Conservation (phyloP, 2,113 vertebrate species). For the Podarcis muralis region DNA sequence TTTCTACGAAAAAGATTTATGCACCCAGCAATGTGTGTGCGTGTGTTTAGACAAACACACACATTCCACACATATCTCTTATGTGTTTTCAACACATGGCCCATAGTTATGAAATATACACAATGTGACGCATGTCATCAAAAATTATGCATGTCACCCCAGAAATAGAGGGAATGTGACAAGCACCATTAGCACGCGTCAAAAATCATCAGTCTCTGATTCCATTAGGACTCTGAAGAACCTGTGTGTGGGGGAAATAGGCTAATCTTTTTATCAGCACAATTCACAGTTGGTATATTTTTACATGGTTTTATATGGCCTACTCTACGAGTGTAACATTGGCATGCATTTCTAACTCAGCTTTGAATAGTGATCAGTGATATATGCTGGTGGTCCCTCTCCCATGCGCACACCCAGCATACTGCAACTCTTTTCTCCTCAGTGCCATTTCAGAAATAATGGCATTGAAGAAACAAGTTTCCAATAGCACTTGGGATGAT, state of each 20-base stretch:
- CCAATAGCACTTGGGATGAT: not conserved
- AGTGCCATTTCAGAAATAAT: not conserved
- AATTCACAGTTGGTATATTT: conserved; percentile 1
- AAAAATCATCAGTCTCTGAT: conserved; percentile 50
- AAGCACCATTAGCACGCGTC: conserved; percentile 69
- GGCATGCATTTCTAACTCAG: not conserved
- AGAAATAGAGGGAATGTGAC: conserved; percentile 51
- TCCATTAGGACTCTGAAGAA: conserved; percentile 50
- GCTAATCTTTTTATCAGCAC: conserved; percentile 1
- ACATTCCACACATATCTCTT: conserved; percentile 38
- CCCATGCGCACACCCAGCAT: not conserved
- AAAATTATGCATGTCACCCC: conserved; percentile 44
- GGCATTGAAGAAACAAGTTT: conserved; percentile 9
- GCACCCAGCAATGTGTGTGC: not conserved
- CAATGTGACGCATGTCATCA: conserved; percentile 52
- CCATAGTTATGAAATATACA: conserved; percentile 56
- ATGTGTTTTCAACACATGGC: conserved; percentile 46
- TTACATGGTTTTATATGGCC: not conserved
- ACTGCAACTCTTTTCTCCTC: not conserved
- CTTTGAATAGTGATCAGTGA: not conserved
- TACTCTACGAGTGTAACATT: not conserved
- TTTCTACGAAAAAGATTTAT: not conserved
- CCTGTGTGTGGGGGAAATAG: not conserved
- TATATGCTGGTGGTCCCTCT: not conserved
- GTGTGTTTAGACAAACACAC: too few species aligned